Evolutionary conservation across 2,113 vertebrate species (phyloP).

Genomic region (Chloroceryle aenea): DNA sequence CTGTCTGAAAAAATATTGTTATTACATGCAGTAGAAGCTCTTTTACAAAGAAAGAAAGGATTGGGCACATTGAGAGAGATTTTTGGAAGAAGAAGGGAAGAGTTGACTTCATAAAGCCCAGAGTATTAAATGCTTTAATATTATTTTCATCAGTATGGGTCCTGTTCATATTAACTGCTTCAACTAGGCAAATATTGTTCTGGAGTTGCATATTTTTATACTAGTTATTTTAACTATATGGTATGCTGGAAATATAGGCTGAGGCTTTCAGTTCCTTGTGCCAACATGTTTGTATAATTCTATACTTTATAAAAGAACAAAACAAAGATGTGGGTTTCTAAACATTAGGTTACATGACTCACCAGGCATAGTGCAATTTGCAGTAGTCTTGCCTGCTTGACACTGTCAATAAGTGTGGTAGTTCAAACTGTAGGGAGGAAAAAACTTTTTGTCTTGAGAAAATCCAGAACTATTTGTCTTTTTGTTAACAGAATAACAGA

Average conservation of each 20-base stretch:
- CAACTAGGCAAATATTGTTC: constrained; percentile 34
- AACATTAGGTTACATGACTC: constrained; percentile 30
- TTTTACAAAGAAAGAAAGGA: not conserved
- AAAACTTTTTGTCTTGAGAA: not conserved
- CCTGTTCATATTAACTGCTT: constrained; percentile 35
- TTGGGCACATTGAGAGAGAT: not conserved
- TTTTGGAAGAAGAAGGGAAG: not conserved
- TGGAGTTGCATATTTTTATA: constrained; percentile 27
- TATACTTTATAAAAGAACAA: constrained; percentile 65
- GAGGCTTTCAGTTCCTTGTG: constrained; percentile 21
- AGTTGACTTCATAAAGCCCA: constrained; percentile 26
- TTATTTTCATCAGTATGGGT: constrained; percentile 12
- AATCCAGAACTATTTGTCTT: not conserved
- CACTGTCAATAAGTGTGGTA: constrained; percentile 8
- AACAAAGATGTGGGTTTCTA: constrained; percentile 39
- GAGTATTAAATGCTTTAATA: constrained; percentile 31
- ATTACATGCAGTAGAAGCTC: not conserved
- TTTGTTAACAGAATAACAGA: not conserved
- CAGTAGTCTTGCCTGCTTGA: constrained; percentile 22
- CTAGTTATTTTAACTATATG: constrained; percentile 67
- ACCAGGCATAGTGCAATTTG: constrained; percentile 8
- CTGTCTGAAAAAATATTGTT: not conserved
- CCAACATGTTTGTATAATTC: constrained; percentile 62
- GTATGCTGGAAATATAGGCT: constrained; percentile 27
- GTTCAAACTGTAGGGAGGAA: not conserved